Conservation (phyloP, 2,113 vertebrate genomes). For the Gobius niger region DNA sequence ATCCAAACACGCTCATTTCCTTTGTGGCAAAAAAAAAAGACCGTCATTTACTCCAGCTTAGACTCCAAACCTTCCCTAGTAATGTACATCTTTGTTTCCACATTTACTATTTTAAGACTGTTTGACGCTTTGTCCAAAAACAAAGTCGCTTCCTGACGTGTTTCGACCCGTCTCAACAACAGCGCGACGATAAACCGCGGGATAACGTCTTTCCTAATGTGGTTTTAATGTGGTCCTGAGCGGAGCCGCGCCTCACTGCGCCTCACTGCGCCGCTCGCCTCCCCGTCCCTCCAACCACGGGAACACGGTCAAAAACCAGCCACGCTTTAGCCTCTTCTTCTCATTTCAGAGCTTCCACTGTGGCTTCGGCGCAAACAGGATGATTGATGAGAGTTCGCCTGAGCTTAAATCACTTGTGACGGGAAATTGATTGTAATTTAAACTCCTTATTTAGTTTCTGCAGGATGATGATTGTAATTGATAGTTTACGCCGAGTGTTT, state of each 20-base stretch:
- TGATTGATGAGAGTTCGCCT: constrained; percentile 3
- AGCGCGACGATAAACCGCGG: constrained; percentile 11
- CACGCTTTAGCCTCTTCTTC: neutral
- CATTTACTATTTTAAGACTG: no score
- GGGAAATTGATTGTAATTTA: constrained; percentile 22
- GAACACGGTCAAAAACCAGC: neutral
- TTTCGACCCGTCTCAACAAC: constrained; percentile 16
- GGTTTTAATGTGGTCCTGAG: constrained; percentile 30
- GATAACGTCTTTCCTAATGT: constrained; percentile 37
- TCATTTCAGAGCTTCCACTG: neutral
- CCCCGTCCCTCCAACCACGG: constrained; percentile 10
- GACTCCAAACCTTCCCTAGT: no score
- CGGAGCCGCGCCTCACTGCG: neutral
- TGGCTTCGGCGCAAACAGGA: neutral
- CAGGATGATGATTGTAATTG: neutral
- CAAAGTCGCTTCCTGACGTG: constrained; percentile 16
- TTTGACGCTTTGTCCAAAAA: neutral
- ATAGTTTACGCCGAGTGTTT: neutral
- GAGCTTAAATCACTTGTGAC: constrained; percentile 16
- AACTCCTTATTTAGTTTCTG: constrained; percentile 6
- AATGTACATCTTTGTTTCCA: no score
- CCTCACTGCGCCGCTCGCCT: neutral
- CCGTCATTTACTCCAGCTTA: no score
- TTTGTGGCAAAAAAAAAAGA: no score
- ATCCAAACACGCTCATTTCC: no score